These are phyloP conservation scores for Thunnus thynnus DNA, from an alignment of 2,113 vertebrate species.

Conservation along the genomic window DNA sequence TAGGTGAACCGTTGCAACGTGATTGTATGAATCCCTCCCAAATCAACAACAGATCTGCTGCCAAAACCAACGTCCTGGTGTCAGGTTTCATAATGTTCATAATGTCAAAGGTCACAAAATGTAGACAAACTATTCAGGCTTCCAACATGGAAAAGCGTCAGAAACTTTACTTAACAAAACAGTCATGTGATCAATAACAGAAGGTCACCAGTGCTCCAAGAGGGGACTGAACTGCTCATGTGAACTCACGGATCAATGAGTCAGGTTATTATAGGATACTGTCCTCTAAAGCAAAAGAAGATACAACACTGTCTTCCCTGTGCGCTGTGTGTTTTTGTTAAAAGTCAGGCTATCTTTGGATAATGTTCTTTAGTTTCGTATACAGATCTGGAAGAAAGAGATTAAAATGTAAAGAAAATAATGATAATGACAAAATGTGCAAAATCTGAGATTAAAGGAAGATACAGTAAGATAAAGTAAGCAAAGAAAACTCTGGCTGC, in stretches of 20 bases:
- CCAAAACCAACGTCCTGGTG: neutral
- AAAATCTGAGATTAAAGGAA: too few species aligned
- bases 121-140: neutral
- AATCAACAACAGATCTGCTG: neutral
- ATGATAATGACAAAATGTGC: too few species aligned
- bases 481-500: too few species aligned
- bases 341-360: too few species aligned
- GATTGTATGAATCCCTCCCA: too few species aligned
- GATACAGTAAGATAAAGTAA: too few species aligned
- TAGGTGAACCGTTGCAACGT: neutral
- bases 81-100: neutral
- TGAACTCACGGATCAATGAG: neutral
- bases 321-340: too few species aligned
- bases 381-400: too few species aligned
- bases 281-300: neutral
- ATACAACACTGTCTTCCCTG: neutral
- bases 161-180: neutral
- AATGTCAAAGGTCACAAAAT: neutral
- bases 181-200: conserved; percentile 4
- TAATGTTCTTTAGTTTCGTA: too few species aligned
- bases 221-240: neutral
- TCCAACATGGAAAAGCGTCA: neutral
- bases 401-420: too few species aligned
- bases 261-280: conserved; percentile 11
- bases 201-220: neutral